Percentiles rank a stretch among this genome's conserved stretches.
Conservation (phyloP, 2,888 invertebrate species). For the Nemapogon koenigi region DNA sequence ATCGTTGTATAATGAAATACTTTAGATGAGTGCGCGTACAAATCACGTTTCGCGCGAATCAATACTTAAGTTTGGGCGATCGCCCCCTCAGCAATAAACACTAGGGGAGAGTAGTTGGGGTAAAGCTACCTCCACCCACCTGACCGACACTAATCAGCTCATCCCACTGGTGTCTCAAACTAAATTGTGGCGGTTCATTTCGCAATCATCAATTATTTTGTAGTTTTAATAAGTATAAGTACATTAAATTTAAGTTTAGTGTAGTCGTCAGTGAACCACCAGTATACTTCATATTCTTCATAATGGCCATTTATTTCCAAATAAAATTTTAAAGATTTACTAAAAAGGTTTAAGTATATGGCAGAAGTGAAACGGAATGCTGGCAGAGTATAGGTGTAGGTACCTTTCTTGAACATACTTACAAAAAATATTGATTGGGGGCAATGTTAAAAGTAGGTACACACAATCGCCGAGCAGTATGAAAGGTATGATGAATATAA, state of each 20-base stretch:
- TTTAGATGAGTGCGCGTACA: slow-evolving; percentile 61
- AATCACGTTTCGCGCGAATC: slow-evolving; percentile 66
- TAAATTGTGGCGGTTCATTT: too few relatives aligned
- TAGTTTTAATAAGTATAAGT: too few relatives aligned
- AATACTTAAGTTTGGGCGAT: slow-evolving; percentile 65
- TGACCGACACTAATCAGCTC: slow-evolving; percentile 64
- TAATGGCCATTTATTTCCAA: neutral
- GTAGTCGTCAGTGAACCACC: too few relatives aligned
- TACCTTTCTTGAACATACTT: too few relatives aligned
- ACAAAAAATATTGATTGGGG: too few relatives aligned
- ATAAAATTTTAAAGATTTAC: neutral
- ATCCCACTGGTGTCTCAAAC: slow-evolving; percentile 31
- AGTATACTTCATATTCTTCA: neutral
- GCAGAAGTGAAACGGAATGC: neutral
- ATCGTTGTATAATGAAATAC: neutral
- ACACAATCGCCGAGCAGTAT: too few relatives aligned
- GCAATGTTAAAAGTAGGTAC: too few relatives aligned
- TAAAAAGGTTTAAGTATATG: too few relatives aligned
- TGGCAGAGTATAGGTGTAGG: too few relatives aligned
- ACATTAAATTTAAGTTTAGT: too few relatives aligned
- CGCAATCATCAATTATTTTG: too few relatives aligned
- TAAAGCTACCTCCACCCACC: slow-evolving; percentile 36
- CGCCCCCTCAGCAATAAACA: slow-evolving; percentile 58
- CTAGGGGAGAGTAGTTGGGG: slow-evolving; percentile 39
- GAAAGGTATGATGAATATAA: too few relatives aligned